Evolutionary conservation across 2,888 invertebrate genomes (phyloP), one percentile per base, ranked within the genome.

Genomic region (Epistrophella euchroma): DNA sequence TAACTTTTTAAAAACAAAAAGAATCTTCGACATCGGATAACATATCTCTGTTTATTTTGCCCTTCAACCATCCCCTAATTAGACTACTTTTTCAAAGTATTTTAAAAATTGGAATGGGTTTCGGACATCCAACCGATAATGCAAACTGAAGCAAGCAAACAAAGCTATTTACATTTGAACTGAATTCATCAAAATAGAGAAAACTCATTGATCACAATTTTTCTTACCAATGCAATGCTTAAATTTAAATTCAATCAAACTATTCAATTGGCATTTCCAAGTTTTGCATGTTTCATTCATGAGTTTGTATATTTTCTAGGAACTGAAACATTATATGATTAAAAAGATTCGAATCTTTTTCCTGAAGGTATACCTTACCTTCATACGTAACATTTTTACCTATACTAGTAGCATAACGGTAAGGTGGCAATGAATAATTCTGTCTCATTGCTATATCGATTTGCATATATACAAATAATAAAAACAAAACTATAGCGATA

Each of bases 351-450:
- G 73, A 66, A 73, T 83, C 77, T 68, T 60, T 52, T 68, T 82
- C 77, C 73, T 73, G 37, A 5, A 32, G 19, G 64, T 47, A n/a
- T n/a, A n/a, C n/a, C n/a, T n/a, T n/a, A 47, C 64, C 19, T 32
- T 47, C 32, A 66, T 28, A 55, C 60, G 35, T 35, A 68, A 68
- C 50, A 35, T 6, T 11, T 15, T 15, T 15, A 60, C 60, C 37
- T 3, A 32, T 32, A 22, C 37, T 15, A 60, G 1, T 32, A 55
- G 17, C 13, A 60, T 47, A 66, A 47, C 50, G 56, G 45, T 62
- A 68, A 28, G 45, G 68, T 73, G 71, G 19, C 83, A 78, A 62
- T 72, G 82, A 72, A 77, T 76, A 80, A 72, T 72, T 76, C 40
- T 50, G 55, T 55, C 58, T 52, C 71, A 58, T 60, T 71, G 22